phyloP scores from a whole-genome alignment of 2,113 vertebrate species.

The Fulica atra region DNA sequence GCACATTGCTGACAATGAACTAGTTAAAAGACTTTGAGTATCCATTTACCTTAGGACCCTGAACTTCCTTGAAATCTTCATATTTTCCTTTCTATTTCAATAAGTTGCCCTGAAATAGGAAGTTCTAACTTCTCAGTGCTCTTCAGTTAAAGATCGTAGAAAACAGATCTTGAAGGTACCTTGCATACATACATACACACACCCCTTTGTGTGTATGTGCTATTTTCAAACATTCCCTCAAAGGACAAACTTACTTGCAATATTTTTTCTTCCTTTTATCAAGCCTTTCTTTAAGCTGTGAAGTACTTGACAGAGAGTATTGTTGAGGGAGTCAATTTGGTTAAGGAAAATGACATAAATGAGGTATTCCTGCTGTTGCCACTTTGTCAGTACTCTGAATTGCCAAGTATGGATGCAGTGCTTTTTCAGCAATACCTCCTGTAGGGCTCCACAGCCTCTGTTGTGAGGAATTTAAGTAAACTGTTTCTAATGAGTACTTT shows the following conservation, averaged over 20 bases:
- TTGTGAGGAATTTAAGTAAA: conserved; percentile 23
- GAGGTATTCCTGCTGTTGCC: neutral
- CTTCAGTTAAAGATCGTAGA: neutral
- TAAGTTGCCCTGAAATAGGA: neutral
- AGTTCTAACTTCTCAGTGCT: neutral
- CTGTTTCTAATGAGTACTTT: conserved; percentile 4
- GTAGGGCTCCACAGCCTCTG: neutral
- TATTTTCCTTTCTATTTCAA: neutral
- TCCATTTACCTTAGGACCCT: neutral
- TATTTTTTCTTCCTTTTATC: neutral
- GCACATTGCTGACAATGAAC: neutral
- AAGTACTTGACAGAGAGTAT: neutral
- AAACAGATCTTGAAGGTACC: neutral
- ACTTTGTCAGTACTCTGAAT: neutral
- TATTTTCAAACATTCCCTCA: neutral
- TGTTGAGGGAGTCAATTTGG: neutral
- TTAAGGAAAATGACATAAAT: conserved; percentile 27
- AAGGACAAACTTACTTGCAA: neutral
- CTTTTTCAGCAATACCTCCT: neutral
- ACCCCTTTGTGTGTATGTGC: too few relatives aligned
- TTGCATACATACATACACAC: neutral
- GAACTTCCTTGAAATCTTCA: neutral
- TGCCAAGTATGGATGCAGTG: neutral
- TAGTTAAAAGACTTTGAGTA: neutral
- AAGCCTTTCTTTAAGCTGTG: neutral